Evolutionary conservation across 1,140 invertebrate genomes (phyloP).

Genomic region (Pectinophora gossypiella): DNA sequence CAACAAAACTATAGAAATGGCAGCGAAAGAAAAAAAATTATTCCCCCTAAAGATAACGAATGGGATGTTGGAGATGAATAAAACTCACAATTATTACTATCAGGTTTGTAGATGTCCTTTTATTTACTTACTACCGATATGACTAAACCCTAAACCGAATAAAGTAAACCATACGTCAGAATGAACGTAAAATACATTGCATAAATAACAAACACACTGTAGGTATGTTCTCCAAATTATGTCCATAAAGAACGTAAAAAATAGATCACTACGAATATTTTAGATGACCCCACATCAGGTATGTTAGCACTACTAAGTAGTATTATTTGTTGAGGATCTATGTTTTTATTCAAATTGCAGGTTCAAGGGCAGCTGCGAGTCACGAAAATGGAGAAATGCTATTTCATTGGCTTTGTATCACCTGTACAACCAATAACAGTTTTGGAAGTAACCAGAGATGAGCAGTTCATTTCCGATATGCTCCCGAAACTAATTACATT

Average conservation of each 20-base stretch:
- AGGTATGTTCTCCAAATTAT: neutral
- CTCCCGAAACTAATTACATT: neutral
- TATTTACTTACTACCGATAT: neutral
- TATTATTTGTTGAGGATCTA: too few relatives aligned
- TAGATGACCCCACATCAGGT: too few relatives aligned
- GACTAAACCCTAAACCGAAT: too few relatives aligned
- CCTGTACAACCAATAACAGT: neutral
- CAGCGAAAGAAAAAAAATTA: too few relatives aligned
- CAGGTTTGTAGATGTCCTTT: neutral
- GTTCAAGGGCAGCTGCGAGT: conserved; percentile 1
- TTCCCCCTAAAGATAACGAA: too few relatives aligned
- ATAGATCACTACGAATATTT: conserved; percentile 10
- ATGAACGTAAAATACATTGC: too few relatives aligned
- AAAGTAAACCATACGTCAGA: too few relatives aligned
- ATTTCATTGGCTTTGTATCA: neutral
- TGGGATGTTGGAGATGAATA: neutral
- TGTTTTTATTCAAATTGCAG: neutral
- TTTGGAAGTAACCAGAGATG: neutral
- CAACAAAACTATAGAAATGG: too few relatives aligned
- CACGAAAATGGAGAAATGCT: neutral
- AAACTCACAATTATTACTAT: conserved; percentile 11
- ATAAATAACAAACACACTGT: too few relatives aligned
- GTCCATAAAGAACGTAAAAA: conserved; percentile 16
- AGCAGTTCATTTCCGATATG: neutral
- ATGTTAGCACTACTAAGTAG: too few relatives aligned